Percentiles rank a stretch among this genome's conserved stretches.
Conservation (phyloP, 2,113 vertebrate genomes). For the Micromys minutus region DNA sequence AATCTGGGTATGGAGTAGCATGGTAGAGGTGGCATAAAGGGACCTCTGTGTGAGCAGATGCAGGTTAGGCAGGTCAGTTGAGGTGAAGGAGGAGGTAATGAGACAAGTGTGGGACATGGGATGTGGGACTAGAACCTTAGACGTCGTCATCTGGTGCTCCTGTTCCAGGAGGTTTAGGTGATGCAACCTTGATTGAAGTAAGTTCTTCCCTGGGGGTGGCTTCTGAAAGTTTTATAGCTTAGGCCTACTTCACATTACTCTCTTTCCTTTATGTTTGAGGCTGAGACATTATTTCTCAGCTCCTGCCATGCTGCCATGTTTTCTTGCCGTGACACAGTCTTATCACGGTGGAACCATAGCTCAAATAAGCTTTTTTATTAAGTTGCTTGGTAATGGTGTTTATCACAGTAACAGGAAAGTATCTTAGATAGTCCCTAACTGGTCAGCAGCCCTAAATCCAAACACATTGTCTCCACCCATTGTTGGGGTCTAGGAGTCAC, state of each 20-base stretch:
- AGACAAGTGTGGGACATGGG: background rate
- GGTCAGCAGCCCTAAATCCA: background rate
- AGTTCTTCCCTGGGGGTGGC: background rate
- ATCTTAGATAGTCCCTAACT: background rate
- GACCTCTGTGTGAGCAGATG: background rate
- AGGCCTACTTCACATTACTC: background rate
- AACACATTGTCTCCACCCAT: background rate
- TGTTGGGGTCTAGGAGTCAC: too few relatives aligned
- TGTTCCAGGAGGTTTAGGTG: background rate
- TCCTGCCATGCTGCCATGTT: background rate
- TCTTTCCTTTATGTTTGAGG: background rate
- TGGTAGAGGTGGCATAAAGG: background rate
- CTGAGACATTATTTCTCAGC: background rate
- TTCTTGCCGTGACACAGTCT: background rate
- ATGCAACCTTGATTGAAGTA: background rate
- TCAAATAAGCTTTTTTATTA: background rate
- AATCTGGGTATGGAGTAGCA: background rate
- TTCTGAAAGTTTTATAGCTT: background rate
- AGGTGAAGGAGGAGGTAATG: background rate
- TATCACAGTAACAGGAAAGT: background rate
- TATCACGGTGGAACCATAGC: background rate
- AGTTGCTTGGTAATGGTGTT: background rate
- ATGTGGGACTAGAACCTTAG: background rate
- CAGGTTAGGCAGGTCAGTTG: background rate
- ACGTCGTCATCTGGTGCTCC: background rate